Percentiles rank a stretch among this genome's conserved stretches.
Conservation (phyloP, 2,113 vertebrate species). For the Sterna hirundo region DNA sequence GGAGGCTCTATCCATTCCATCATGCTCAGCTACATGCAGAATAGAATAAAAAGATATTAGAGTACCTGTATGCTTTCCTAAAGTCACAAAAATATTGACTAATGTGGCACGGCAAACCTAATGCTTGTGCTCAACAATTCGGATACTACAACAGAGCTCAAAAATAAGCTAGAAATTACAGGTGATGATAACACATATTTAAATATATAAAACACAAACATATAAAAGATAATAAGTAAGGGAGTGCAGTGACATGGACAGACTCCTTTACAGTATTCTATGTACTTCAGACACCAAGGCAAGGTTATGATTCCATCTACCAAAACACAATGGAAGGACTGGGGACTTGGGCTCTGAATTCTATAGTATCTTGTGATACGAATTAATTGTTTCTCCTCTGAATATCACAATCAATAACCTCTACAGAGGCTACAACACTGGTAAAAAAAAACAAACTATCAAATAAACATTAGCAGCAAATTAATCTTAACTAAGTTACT, state of each 20-base stretch:
- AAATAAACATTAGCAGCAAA: not conserved
- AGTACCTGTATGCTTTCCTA: not conserved
- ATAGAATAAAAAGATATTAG: not conserved
- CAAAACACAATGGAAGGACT: not conserved
- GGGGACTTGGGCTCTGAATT: not conserved
- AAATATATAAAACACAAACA: not conserved
- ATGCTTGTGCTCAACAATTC: not conserved
- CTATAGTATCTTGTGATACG: not conserved
- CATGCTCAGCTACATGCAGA: conserved; percentile 79
- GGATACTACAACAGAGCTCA: not conserved
- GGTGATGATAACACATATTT: not conserved
- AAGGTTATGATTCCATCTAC: not conserved
- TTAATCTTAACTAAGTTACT: not conserved
- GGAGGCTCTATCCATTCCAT: conserved; percentile 92
- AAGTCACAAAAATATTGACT: not conserved
- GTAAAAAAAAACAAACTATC: not conserved
- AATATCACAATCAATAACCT: not conserved
- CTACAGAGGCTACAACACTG: not conserved
- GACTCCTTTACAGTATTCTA: not conserved
- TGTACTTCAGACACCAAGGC: not conserved
- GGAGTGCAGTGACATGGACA: not conserved
- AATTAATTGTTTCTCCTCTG: not conserved
- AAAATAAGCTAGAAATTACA: not conserved
- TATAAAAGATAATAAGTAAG: not conserved
- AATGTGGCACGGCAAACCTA: not conserved